Conservation (phyloP, 1,140 invertebrate genomes). For the Pantala flavescens region DNA sequence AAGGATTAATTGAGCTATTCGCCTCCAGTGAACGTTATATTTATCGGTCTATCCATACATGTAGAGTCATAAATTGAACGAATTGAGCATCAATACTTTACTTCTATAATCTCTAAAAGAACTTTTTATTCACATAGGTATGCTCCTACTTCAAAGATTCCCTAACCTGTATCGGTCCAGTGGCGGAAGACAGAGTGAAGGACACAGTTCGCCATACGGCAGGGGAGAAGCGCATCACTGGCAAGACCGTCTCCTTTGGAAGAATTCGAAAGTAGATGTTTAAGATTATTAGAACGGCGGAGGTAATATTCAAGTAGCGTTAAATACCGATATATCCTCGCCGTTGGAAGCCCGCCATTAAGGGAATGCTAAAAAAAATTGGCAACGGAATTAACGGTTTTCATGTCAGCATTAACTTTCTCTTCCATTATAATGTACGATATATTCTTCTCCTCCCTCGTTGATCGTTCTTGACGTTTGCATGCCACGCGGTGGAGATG, state of each 20-base stretch:
- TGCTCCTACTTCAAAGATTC: slow-evolving; percentile 86
- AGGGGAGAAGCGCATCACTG: slow-evolving; percentile 65
- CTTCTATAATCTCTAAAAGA: background rate
- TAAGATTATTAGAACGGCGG: background rate
- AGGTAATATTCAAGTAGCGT: background rate
- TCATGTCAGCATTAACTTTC: background rate
- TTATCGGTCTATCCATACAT: too few species aligned
- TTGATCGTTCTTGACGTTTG: background rate
- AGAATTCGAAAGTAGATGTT: background rate
- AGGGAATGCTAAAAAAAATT: background rate
- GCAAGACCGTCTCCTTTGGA: slow-evolving; percentile 28
- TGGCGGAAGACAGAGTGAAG: slow-evolving; percentile 64
- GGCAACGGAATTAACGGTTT: background rate
- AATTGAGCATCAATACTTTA: too few species aligned
- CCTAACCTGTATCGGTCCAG: slow-evolving; percentile 74
- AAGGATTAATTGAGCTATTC: too few species aligned
- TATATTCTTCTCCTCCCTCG: background rate
- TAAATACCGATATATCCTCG: background rate
- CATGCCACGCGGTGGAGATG: background rate
- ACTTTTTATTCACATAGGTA: slow-evolving; percentile 43
- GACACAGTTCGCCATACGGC: slow-evolving; percentile 60
- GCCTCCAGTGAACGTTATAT: too few species aligned
- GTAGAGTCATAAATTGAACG: too few species aligned
- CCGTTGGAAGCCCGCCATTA: background rate
- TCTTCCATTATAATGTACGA: slow-evolving; percentile 1